Evolutionary conservation across 2,797 vertebrate species (phyloP).

Genomic region (Carduelis carduelis): DNA sequence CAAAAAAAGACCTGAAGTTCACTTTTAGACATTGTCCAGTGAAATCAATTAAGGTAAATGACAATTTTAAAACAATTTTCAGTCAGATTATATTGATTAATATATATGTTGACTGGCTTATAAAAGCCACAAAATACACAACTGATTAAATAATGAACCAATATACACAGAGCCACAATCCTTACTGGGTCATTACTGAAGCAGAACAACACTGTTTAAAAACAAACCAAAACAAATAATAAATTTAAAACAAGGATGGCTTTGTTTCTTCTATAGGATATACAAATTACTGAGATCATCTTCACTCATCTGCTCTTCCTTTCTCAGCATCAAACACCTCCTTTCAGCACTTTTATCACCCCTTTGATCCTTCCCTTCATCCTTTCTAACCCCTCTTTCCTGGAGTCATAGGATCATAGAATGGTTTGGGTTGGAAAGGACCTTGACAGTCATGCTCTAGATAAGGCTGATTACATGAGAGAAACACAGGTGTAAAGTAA

Average conservation of each 20-base stretch:
- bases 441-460: neutral
- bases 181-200: neutral
- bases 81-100: neutral
- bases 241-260: neutral
- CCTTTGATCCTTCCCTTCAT: neutral
- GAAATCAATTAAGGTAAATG: neutral
- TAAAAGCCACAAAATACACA: neutral
- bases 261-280: neutral
- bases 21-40: neutral
- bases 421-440: neutral
- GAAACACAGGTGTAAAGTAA: neutral
- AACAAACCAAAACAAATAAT: neutral
- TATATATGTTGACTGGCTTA: neutral
- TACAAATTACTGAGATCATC: neutral
- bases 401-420: neutral
- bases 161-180: neutral
- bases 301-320: neutral
- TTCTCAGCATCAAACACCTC: neutral
- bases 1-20: neutral
- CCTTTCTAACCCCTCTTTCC: neutral
- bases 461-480: neutral
- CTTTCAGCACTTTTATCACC: neutral
- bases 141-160: neutral
- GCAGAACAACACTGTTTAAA: neutral
- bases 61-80: neutral